Conservation (phyloP, 2,113 vertebrate genomes). For the Erinaceus europaeus region DNA sequence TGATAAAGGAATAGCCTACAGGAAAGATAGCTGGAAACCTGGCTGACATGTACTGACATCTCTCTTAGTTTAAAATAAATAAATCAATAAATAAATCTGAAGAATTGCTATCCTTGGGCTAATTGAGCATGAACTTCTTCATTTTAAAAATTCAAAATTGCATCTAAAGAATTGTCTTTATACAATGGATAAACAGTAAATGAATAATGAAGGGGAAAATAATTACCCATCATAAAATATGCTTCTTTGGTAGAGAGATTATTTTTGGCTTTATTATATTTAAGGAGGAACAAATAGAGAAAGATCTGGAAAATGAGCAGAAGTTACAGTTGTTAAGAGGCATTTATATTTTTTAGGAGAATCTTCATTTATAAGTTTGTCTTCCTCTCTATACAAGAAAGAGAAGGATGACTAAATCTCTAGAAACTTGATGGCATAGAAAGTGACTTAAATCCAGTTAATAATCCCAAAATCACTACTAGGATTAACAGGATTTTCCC, state of each 20-base stretch:
- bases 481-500: no score
- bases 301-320: background rate
- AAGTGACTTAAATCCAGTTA: background rate
- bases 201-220: background rate
- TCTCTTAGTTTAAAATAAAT: background rate
- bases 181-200: background rate
- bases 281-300: background rate
- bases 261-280: background rate
- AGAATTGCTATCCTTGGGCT: slow-evolving; percentile 1
- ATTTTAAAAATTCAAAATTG: slow-evolving; percentile 18
- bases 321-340: background rate
- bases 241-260: background rate
- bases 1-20: background rate
- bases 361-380: background rate
- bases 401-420: background rate
- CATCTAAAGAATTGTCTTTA: background rate
- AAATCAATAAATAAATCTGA: no score
- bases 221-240: background rate
- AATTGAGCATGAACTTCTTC: background rate
- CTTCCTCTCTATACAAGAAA: background rate
- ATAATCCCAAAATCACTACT: background rate
- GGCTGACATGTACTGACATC: background rate
- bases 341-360: background rate
- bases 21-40: background rate
- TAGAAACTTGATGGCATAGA: background rate